Conservation (phyloP, 1,140 invertebrate genomes). For the Hesperophylax magnus region DNA sequence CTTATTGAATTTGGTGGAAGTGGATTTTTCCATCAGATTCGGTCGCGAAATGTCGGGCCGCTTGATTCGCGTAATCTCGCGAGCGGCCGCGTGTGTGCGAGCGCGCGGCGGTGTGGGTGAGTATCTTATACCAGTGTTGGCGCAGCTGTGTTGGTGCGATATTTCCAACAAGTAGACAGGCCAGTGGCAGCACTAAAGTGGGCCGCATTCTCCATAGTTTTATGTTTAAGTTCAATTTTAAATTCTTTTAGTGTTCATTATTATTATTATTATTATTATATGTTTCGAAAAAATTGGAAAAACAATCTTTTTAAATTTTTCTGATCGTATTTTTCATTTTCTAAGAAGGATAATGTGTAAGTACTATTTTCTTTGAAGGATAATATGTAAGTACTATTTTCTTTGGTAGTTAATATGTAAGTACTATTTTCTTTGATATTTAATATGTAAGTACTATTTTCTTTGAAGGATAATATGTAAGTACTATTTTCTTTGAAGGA, state of each 20-base stretch:
- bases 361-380: too few relatives aligned
- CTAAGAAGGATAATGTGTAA: too few relatives aligned
- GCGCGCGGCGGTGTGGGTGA: neutral
- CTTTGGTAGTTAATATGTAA: too few relatives aligned
- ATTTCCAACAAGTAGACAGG: neutral
- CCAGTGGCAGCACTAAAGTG: slow-evolving; percentile 5
- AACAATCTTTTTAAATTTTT: neutral
- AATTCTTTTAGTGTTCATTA: too few relatives aligned
- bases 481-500: too few relatives aligned
- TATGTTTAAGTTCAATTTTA: neutral
- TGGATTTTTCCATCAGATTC: slow-evolving; percentile 24
- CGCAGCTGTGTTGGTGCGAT: slow-evolving; percentile 4
- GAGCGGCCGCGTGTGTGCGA: neutral
- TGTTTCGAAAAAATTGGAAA: neutral
- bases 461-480: too few relatives aligned
- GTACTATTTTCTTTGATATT: too few relatives aligned
- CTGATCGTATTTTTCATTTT: too few relatives aligned
- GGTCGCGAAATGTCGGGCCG: neutral
- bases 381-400: too few relatives aligned
- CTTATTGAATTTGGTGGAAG: slow-evolving; percentile 16
- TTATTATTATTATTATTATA: too few relatives aligned
- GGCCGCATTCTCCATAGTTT: neutral
- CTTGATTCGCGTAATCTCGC: slow-evolving; percentile 6
- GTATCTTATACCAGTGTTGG: neutral
- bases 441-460: too few relatives aligned